Base-by-base conservation (phyloP, 2,797 vertebrate genomes). In the Oophaga sylvatica region DNA sequence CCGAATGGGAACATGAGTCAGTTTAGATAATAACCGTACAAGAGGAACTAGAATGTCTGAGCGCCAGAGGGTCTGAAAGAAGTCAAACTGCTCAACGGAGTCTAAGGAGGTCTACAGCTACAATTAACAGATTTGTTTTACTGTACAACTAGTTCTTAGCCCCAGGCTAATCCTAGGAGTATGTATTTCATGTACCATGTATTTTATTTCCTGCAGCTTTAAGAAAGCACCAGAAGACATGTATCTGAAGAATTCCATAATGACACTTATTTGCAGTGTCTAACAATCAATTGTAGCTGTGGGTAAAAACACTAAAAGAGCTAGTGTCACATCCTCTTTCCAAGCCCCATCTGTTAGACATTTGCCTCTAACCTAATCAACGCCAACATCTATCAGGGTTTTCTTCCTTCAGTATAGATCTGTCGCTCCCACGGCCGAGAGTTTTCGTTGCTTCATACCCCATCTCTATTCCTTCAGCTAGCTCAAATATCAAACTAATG, bases 311-410 rank as follows among this genome's bases (percentile, higher is more conserved):
- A 45, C 63, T 80, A 71, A 73, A 83, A 75, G 65, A 86, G 56
- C 73, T 67, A 26, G 71, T 83, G 84, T 83, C 84, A 89, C 60
- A 60, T 82, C 78, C 80, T 79, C 29, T 77, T 68, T 83, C 80
- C 73, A 68, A 60, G 67, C 56, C 80, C 81, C 84, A 87, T 89
- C 84, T 87, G 84, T 86, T 86, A 86, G 63, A 83, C 84, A 80
- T 80, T 83, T 89, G 80, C 75, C 75, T 86, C 80, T 89, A 89
- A 89, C 84, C 84, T 73, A 89, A 89, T 86, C 88, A 89, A 80
- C 22, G 84, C 80, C 75, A 87, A 86, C 35, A 73, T 89, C 88
- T 60, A 86, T 89, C 84, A 89, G 73, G 17, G 67, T n/a, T 62
- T 63, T 31, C 76, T 75, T 62, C 65, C 29, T 73, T 75, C 88